Base-by-base conservation (phyloP, 2,888 invertebrate species). In the Apotomis betuletana region DNA sequence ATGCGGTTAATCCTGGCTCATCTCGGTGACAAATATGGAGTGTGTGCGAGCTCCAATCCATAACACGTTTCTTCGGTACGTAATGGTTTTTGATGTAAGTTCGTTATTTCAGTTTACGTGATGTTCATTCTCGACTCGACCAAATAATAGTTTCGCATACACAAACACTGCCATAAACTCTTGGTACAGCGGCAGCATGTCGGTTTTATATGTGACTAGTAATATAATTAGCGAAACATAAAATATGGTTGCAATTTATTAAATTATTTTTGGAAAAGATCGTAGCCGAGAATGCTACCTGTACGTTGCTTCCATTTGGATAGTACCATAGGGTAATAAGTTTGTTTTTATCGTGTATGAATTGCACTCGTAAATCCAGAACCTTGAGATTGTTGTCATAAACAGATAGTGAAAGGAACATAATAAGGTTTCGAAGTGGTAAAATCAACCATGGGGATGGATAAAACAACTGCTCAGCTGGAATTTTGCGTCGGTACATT, bases 11-110 rank as follows among this genome's bases (percentile, higher is more conserved):
- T 57, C 15, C 51, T 49, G 44, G 44, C 57, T 41, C 67, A 61
- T 57, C 61, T 51, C 57, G 13, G 51, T 44, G 61, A 67, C 71
- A 71, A 44, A 67, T 62, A 71, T 62, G 67, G 61, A 61, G 27
- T 54, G 57, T 54, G 57, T 2, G 61, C 51, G 38, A 62, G 57
- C 60, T 44, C 59, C 61, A 38, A 64, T 63, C n/a, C 59, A 52
- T 67, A 55, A 65, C 60, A 60, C 52, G 55, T 71, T 49, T 71
- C 51, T 52, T 57, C 61, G 49, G 41, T 12, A 6, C 41, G 6
- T 60, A 10, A 36, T 8, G 27, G 36, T 57, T 62, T 71, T 57
- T 44, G 13, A 61, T 62, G 54, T 15, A 41, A 41, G 10, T 52
- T 64, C 13, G 41, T 49, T 9, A 49, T 9, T 46, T 27, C 12